phyloP scores from a whole-genome alignment of 2,113 vertebrate species.

The Lepidothrix coronata region DNA sequence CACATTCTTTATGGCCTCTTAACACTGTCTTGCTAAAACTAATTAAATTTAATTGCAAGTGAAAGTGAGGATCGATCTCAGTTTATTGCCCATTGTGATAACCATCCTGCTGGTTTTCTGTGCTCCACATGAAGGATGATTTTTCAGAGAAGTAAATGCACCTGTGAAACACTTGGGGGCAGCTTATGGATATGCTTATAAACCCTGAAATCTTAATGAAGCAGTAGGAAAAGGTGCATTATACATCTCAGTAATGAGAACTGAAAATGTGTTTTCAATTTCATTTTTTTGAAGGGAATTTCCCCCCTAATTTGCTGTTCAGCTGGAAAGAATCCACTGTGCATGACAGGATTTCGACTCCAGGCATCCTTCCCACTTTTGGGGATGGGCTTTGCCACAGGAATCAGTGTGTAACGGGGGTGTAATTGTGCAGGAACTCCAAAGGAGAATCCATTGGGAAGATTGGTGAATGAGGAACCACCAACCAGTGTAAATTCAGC shows the following conservation, averaged over 20 bases:
- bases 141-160: not conserved
- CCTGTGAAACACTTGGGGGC: not conserved
- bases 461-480: not conserved
- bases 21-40: not conserved
- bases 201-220: not conserved
- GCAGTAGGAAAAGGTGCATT: not conserved
- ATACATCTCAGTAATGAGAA: not conserved
- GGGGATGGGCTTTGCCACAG: not conserved
- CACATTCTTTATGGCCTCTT: not conserved
- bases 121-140: rapidly evolving
- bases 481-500: not conserved
- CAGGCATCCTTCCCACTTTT: rapidly evolving
- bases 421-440: not conserved
- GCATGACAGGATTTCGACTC: not conserved
- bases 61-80: not conserved
- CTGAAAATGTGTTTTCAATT: not conserved
- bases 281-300: not conserved
- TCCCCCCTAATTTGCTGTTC: not conserved
- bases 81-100: not conserved
- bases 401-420: not conserved
- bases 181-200: not conserved
- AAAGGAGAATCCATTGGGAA: not conserved
- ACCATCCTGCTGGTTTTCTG: not conserved
- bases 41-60: not conserved
- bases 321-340: not conserved